A percentile compares a stretch with the other conserved stretches of the same genome.
phyloP scores from a whole-genome alignment of 2,113 vertebrate species.

The Daphoenositta chrysoptera region DNA sequence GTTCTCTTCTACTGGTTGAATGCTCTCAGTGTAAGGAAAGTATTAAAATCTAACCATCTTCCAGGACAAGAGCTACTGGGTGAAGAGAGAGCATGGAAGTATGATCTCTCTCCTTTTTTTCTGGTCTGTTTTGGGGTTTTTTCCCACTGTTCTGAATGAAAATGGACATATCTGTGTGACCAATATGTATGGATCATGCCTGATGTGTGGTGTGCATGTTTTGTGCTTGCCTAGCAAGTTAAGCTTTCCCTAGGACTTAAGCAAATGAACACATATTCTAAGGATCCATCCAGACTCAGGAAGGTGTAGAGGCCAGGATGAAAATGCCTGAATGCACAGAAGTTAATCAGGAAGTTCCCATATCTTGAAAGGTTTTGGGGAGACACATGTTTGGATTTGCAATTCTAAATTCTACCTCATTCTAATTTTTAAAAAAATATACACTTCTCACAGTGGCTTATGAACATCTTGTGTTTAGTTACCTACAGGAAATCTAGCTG shows the following conservation, averaged over 20 bases:
- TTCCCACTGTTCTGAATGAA: neutral
- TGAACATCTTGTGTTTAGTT: neutral
- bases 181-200: neutral
- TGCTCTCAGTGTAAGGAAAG: neutral
- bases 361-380: neutral
- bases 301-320: neutral
- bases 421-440: neutral
- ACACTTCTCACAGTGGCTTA: neutral
- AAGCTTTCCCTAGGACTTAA: neutral
- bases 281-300: neutral
- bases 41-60: neutral
- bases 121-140: neutral
- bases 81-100: neutral
- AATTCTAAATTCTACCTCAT: neutral
- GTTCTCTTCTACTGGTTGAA: neutral
- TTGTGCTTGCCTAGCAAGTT: neutral
- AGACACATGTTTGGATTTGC: neutral
- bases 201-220: neutral
- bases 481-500: neutral
- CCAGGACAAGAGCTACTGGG: neutral
- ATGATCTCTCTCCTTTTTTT: neutral
- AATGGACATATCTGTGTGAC: accelerated
- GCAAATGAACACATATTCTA: neutral
- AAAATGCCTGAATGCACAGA: neutral
- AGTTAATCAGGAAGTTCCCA: neutral